Conservation (phyloP, 2,888 invertebrate species). For the Euspilapteryx auroguttella region DNA sequence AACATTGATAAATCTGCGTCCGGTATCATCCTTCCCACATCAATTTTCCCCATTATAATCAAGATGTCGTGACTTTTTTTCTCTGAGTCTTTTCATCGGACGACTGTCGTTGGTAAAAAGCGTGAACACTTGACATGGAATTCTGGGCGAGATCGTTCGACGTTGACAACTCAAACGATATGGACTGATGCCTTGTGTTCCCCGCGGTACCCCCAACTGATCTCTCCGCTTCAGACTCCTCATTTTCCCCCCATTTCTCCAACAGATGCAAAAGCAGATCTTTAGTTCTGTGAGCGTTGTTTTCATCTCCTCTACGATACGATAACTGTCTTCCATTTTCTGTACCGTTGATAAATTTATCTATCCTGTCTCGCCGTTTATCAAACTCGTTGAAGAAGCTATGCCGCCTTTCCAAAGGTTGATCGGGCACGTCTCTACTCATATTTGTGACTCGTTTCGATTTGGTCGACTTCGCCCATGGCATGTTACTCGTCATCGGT, state of each 20-base stretch:
- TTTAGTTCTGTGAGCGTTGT: constrained; percentile 72
- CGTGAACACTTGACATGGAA: constrained; percentile 79
- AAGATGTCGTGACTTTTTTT: constrained; percentile 29
- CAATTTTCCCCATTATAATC: too few relatives aligned
- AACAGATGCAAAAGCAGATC: constrained; percentile 74
- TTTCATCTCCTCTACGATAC: constrained; percentile 51
- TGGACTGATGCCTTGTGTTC: constrained; percentile 65
- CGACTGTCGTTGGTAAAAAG: constrained; percentile 72
- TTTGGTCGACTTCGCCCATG: constrained; percentile 56
- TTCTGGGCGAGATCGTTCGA: constrained; percentile 73
- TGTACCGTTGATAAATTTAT: constrained; percentile 38
- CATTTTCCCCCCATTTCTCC: constrained; percentile 75
- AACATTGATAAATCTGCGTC: too few relatives aligned
- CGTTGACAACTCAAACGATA: constrained; percentile 76
- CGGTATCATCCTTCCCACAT: too few relatives aligned
- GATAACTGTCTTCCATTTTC: constrained; percentile 42
- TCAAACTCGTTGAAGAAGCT: constrained; percentile 54
- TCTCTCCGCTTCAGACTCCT: constrained; percentile 41
- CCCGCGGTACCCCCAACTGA: constrained; percentile 56
- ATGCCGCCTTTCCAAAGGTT: constrained; percentile 60
- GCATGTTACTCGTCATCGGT: constrained; percentile 54
- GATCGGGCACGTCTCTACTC: constrained; percentile 73
- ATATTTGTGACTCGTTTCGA: constrained; percentile 69
- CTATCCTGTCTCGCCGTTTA: constrained; percentile 41
- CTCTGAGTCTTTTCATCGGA: constrained; percentile 45